These are phyloP conservation scores for Paelopatides confundens DNA, from an alignment of 53 echinoderm and acorn worm species.

Conservation along the genomic window DNA sequence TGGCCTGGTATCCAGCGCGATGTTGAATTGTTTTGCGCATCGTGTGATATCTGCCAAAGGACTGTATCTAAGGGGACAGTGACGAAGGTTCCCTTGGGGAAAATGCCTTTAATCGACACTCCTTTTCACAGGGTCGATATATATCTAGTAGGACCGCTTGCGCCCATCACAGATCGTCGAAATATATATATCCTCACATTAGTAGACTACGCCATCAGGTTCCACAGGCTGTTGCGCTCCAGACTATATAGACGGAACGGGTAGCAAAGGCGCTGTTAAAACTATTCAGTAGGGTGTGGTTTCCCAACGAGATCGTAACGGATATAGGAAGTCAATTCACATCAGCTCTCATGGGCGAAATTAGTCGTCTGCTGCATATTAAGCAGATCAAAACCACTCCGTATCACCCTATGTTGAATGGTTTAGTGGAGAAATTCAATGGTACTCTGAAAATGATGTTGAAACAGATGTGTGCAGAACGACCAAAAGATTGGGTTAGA, in stretches of 20 bases:
- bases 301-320: background rate
- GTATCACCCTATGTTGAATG: conserved; percentile 11
- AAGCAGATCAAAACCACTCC: conserved; percentile 15
- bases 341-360: background rate
- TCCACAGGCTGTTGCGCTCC: background rate
- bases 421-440: conserved; percentile 8
- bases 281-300: background rate
- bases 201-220: conserved; percentile 28
- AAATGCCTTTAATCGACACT: conserved; percentile 50
- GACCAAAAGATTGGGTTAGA: no score
- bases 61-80: conserved; percentile 59
- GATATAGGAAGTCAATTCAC: background rate
- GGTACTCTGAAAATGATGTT: background rate
- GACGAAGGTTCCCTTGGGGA: conserved; percentile 38
- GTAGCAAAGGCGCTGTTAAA: background rate
- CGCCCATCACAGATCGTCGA: conserved; percentile 21
- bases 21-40: no score
- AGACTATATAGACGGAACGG: background rate
- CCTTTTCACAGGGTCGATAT: conserved; percentile 34
- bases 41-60: conserved; percentile 57
- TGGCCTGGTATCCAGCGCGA: conserved; percentile 33
- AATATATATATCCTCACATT: conserved; percentile 47
- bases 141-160: conserved; percentile 40
- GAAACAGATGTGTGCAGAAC: background rate
- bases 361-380: background rate